Conservation (phyloP, 2,113 vertebrate species). For the Nothocercus julius region DNA sequence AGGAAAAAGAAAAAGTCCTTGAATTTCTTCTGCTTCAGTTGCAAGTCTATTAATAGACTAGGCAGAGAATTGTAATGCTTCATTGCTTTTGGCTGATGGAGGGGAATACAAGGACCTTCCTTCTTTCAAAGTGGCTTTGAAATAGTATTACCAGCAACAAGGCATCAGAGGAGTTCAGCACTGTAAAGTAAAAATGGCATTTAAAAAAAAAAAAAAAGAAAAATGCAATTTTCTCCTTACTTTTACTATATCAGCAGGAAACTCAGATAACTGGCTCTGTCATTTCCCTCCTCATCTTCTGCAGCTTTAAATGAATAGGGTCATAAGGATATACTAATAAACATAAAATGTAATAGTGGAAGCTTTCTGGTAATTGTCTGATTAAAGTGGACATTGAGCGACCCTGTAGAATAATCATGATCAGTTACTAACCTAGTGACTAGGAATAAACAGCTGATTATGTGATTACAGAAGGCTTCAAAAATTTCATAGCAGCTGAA, state of each 20-base stretch:
- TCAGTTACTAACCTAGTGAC: not conserved
- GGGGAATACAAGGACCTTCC: slow-evolving; percentile 53
- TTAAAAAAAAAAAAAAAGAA: not conserved
- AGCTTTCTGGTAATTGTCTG: slow-evolving; percentile 6
- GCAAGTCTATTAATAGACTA: slow-evolving; percentile 73
- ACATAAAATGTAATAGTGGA: not conserved
- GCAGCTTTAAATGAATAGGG: not conserved
- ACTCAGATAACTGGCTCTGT: not conserved
- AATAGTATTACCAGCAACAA: slow-evolving; percentile 46
- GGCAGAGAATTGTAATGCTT: slow-evolving; percentile 63
- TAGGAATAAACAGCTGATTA: slow-evolving; percentile 14
- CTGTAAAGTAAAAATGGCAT: not conserved
- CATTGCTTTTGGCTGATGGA: slow-evolving; percentile 67
- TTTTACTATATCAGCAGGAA: slow-evolving; percentile 32
- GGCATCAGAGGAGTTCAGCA: slow-evolving; percentile 8
- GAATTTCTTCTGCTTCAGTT: slow-evolving; percentile 69
- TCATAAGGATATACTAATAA: slow-evolving; percentile 6
- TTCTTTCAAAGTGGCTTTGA: slow-evolving; percentile 65
- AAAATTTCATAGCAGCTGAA: not conserved
- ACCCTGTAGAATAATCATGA: not conserved
- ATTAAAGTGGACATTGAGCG: not conserved
- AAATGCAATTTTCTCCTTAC: slow-evolving; percentile 14
- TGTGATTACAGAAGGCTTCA: not conserved
- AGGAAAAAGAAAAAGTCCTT: slow-evolving; percentile 59
- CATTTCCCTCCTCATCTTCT: not conserved